Base-by-base conservation (phyloP, 2,888 invertebrate species). In the Antheraea yamamai region DNA sequence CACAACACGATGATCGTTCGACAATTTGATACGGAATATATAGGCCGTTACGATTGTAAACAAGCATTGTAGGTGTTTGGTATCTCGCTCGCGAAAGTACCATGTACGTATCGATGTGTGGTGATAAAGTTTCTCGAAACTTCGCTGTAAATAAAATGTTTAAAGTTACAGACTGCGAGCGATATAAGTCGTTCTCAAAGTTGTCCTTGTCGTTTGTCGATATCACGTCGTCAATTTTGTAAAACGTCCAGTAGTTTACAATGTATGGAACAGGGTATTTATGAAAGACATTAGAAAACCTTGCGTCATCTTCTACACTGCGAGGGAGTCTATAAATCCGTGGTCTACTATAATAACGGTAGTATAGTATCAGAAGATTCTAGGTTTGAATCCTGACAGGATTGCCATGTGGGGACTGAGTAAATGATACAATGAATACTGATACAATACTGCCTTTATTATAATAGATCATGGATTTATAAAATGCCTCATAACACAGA, bases 21-120 rank as follows among this genome's bases (percentile, higher is more conserved):
- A 92, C 92, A 91, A 92, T 93, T 93, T 91, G 91, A 92, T 91
- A 88, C 86, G 84, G 83, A 93, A 93, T 92, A 91, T 93, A 93
- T 93, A 86, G 92, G 52, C 18, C 74, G 74, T 73, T 64, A 7
- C 75, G 66, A 73, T 75, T 73, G 75, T 75, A 75, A 75, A 75
- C 75, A 75, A 73, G 73, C 73, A 77, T 76, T 85, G 88, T 89
- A 89, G 90, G 92, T 90, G 89, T 88, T 84, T 88, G 84, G 82
- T 79, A 84, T 89, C 92, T 92, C 89, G 89, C 73, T 78, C 76
- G 84, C 81, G 85, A 86, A 85, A 85, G 86, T 85, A 87, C 88
- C 90, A 88, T 87, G 79, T 64, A 64, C 26, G 16, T 39, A 39
- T 78, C 81, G 82, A 85, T 85, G 88, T 91, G 91, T 90, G 88